phyloP scores from a whole-genome alignment of 2,888 invertebrate species.

The Amaurobius ferox region DNA sequence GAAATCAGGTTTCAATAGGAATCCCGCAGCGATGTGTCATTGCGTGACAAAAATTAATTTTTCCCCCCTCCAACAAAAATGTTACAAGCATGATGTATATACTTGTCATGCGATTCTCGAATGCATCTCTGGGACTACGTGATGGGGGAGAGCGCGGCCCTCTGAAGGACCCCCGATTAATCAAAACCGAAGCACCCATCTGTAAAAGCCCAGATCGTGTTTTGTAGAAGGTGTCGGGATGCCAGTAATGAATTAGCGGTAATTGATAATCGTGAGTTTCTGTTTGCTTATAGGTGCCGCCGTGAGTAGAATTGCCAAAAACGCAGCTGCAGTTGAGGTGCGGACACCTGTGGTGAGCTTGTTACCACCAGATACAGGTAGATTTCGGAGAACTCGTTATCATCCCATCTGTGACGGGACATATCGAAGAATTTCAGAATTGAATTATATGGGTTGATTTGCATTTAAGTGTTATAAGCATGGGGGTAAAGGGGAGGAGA shows the following conservation, averaged over 20 bases:
- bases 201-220: conserved; percentile 4
- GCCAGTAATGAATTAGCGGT: conserved; percentile 61
- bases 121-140: neutral
- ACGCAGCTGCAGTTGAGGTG: conserved; percentile 34
- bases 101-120: conserved; percentile 2
- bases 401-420: too few relatives aligned
- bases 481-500: too few relatives aligned
- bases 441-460: too few relatives aligned
- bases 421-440: too few relatives aligned
- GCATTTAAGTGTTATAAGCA: too few relatives aligned
- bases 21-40: neutral
- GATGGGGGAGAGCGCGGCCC: neutral
- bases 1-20: too few relatives aligned
- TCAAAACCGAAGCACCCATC: conserved; percentile 18
- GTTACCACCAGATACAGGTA: conserved; percentile 6
- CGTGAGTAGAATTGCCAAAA: conserved; percentile 22
- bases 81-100: neutral
- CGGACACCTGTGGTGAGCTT: conserved; percentile 34
- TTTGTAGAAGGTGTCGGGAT: conserved; percentile 56
- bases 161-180: conserved; percentile 13
- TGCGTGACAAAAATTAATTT: conserved; percentile 8
- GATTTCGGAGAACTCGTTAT: too few relatives aligned
- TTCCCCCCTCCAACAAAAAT: neutral
- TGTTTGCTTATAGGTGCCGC: conserved; percentile 35
- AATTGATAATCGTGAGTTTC: conserved; percentile 57